Conservation (phyloP, 2,888 invertebrate genomes). For the Phortica okadai region DNA sequence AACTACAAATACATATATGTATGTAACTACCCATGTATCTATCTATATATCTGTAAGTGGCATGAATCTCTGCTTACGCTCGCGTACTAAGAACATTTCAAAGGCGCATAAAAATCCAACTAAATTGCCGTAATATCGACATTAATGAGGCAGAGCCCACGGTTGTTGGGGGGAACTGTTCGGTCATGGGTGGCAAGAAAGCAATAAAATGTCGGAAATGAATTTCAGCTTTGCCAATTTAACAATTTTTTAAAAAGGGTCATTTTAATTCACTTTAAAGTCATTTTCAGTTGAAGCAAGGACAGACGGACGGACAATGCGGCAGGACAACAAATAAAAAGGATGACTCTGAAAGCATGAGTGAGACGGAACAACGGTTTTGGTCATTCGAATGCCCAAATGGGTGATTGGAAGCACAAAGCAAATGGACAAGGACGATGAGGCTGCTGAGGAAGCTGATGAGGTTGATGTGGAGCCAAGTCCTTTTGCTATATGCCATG, state of each 20-base stretch:
- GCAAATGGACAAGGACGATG: neutral
- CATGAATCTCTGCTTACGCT: neutral
- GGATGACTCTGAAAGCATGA: neutral
- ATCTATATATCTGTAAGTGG: neutral
- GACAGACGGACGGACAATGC: neutral
- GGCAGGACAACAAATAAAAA: neutral
- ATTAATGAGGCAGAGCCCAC: neutral
- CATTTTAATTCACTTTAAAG: constrained; percentile 54
- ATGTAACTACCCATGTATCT: too few relatives aligned
- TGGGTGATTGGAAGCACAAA: constrained; percentile 7
- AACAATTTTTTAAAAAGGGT: constrained; percentile 42
- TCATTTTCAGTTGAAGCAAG: constrained; percentile 18
- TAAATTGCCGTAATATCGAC: constrained; percentile 49
- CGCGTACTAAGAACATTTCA: constrained; percentile 6
- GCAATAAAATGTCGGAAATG: constrained; percentile 12
- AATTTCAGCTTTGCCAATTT: constrained; percentile 22
- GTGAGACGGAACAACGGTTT: neutral
- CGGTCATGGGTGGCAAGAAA: constrained; percentile 11
- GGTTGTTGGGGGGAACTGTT: constrained; percentile 57
- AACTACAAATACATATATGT: too few relatives aligned
- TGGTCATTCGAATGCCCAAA: neutral
- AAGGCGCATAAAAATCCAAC: constrained; percentile 64
- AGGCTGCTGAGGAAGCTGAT: neutral
- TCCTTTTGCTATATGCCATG: neutral
- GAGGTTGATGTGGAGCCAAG: neutral